Evolutionary conservation across 2,113 vertebrate genomes (phyloP).

Genomic region (Ictalurus punctatus): DNA sequence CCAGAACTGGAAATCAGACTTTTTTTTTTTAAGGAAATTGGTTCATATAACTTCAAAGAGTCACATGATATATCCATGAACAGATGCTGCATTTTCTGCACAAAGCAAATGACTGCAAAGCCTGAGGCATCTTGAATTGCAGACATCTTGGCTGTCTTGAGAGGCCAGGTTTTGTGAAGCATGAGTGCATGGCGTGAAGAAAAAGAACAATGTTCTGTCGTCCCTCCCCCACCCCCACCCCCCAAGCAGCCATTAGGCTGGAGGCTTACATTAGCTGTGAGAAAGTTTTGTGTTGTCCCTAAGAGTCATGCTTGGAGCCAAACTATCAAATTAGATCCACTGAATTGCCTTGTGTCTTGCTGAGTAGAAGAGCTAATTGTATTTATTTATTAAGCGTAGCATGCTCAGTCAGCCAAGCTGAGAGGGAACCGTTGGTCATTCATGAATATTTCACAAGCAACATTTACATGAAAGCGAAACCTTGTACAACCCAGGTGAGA

Average conservation of each 20-base stretch:
- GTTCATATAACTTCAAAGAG: constrained; percentile 52
- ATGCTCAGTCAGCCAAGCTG: constrained; percentile 47
- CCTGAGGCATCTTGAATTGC: constrained; percentile 60
- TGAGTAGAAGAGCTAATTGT: constrained; percentile 53
- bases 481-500: not conserved
- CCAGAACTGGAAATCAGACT: constrained; percentile 43
- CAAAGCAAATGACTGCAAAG: constrained; percentile 61
- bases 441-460: constrained; percentile 56
- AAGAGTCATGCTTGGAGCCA: constrained; percentile 37
- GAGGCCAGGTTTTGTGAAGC: constrained; percentile 58
- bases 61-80: constrained; percentile 61
- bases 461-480: constrained; percentile 47
- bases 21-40: constrained; percentile 19
- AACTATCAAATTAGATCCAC: constrained; percentile 50
- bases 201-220: constrained; percentile 27
- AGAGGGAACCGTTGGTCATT: constrained; percentile 53
- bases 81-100: constrained; percentile 65
- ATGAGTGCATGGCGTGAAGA: constrained; percentile 41
- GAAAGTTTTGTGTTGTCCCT: constrained; percentile 46
- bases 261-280: constrained; percentile 29
- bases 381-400: constrained; percentile 54
- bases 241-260: constrained; percentile 48
- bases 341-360: constrained; percentile 37
- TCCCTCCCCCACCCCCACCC: constrained; percentile 9
- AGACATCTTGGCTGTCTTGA: constrained; percentile 63